These are phyloP conservation scores for Perognathus longimembris DNA, from an alignment of 2,113 vertebrate species.

Conservation along the genomic window DNA sequence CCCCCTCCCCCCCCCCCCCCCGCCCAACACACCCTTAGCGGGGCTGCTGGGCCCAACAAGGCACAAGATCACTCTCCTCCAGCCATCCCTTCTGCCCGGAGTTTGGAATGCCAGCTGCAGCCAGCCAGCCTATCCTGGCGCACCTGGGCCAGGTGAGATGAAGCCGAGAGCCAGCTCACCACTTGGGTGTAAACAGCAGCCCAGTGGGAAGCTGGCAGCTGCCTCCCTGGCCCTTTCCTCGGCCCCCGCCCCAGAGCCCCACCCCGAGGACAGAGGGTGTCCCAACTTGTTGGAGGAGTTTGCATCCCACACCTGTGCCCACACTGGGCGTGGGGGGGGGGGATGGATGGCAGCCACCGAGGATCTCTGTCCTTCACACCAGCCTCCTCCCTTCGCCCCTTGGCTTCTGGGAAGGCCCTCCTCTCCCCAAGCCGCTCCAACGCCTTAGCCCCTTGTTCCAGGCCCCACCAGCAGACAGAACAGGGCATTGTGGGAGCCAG, in stretches of 20 bases:
- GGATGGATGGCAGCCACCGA: neutral
- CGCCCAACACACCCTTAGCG: too few relatives aligned
- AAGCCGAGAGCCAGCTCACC: constrained; percentile 75
- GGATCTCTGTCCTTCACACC: constrained; percentile 23
- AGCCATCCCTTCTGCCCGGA: neutral
- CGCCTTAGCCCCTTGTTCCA: neutral
- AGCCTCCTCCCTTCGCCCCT: fast-evolving
- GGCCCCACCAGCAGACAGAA: neutral
- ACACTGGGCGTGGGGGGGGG: neutral
- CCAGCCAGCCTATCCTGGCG: neutral
- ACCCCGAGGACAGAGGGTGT: constrained; percentile 45
- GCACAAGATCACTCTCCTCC: too few relatives aligned
- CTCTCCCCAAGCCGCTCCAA: neutral
- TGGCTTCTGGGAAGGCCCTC: neutral
- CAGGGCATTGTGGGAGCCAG: neutral
- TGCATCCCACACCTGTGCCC: constrained; percentile 67
- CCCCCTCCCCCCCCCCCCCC: fast-evolving
- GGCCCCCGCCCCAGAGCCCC: constrained; percentile 19
- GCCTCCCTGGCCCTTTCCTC: constrained; percentile 22
- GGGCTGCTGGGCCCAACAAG: neutral
- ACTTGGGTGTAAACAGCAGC: constrained; percentile 60
- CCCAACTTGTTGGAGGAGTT: constrained; percentile 74
- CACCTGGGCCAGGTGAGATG: constrained; percentile 57
- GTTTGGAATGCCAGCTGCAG: neutral
- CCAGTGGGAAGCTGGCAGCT: constrained; percentile 68